Conservation (phyloP, 2,797 vertebrate genomes). For the Leptoclinus maculatus region DNA sequence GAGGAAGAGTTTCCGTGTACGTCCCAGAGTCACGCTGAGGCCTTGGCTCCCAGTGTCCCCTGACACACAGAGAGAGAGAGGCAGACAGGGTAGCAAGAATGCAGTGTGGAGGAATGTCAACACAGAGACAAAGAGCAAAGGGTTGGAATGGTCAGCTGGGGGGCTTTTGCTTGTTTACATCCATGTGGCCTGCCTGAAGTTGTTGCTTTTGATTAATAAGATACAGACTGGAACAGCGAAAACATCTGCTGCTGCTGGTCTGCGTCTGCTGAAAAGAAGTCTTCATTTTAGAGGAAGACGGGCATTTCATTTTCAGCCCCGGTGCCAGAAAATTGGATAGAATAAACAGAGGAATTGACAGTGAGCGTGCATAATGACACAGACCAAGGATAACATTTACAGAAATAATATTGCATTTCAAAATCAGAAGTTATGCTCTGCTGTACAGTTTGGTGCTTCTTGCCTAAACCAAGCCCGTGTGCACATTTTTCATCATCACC, state of each 20-base stretch:
- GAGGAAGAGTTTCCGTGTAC: background rate
- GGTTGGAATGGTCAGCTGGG: constrained; percentile 20
- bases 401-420: background rate
- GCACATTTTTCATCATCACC: background rate
- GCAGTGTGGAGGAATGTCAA: constrained; percentile 59
- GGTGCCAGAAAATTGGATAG: background rate
- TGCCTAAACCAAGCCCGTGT: background rate
- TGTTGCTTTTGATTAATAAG: constrained; percentile 1
- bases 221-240: background rate
- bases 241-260: background rate
- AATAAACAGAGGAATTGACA: background rate
- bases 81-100: constrained; percentile 45
- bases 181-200: constrained; percentile 11
- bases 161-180: constrained; percentile 47
- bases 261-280: background rate
- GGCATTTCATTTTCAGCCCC: background rate
- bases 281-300: too few species aligned
- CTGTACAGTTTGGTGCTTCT: background rate
- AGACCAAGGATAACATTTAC: background rate
- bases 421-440: background rate
- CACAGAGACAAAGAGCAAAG: constrained; percentile 54
- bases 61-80: constrained; percentile 14
- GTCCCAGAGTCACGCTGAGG: constrained; percentile 9
- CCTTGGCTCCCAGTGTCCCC: constrained; percentile 44
- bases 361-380: background rate